Evolutionary conservation across 2,797 vertebrate genomes (phyloP).

Genomic region (Chelmon rostratus): DNA sequence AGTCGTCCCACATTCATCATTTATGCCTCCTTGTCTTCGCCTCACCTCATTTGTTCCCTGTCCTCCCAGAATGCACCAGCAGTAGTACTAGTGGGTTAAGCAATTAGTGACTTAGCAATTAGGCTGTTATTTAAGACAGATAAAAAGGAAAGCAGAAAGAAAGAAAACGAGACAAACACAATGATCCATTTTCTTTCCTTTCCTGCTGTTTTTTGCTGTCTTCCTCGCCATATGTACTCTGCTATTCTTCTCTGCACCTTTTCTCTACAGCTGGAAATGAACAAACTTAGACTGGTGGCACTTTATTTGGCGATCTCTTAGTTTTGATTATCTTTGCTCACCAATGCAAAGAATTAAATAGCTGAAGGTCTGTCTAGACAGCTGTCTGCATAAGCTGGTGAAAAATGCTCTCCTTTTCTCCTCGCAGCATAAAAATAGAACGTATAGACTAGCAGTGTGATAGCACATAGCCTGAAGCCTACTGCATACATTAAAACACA

Average conservation of each 20-base stretch:
- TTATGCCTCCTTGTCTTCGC: constrained; percentile 83
- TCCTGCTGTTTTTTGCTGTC: constrained; percentile 5
- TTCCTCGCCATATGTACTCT: constrained; percentile 19
- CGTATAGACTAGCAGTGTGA: background rate
- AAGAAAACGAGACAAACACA: constrained; percentile 29
- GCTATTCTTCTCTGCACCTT: background rate
- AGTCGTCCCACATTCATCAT: constrained; percentile 85
- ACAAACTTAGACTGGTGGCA: constrained; percentile 4
- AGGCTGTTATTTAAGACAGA: constrained; percentile 36
- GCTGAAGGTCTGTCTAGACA: constrained; percentile 56
- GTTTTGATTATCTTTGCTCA: constrained; percentile 14
- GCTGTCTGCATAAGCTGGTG: constrained; percentile 17
- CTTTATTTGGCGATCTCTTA: constrained; percentile 10
- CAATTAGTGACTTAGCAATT: constrained; percentile 43
- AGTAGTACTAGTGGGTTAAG: constrained; percentile 24
- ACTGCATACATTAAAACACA: constrained; percentile 35
- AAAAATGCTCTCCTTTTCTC: constrained; percentile 7
- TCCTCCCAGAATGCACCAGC: constrained; percentile 58
- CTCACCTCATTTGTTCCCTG: constrained; percentile 79
- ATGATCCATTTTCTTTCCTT: constrained; percentile 26
- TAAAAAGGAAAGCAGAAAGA: background rate
- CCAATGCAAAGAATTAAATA: constrained; percentile 32
- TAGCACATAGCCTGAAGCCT: background rate
- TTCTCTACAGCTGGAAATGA: constrained; percentile 12
- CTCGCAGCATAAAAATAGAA: constrained; percentile 25